phyloP scores from a whole-genome alignment of 2,888 invertebrate genomes.

The Pristionchus entomophagus region DNA sequence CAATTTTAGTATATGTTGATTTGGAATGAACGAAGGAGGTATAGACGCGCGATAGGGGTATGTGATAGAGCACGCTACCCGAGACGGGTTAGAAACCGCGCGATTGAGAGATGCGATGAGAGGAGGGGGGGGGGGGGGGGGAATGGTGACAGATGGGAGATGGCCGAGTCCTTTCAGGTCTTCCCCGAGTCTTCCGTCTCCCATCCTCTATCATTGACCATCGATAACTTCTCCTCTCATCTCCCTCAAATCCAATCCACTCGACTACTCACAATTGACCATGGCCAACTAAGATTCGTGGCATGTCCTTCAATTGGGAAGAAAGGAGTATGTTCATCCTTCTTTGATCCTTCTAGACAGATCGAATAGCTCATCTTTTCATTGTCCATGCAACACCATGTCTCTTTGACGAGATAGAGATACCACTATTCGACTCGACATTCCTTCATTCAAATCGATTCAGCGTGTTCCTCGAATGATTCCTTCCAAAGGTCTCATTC shows the following conservation, averaged over 20 bases:
- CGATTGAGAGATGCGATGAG: not conserved
- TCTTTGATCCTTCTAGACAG: not conserved
- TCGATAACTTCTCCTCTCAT: conserved; percentile 33
- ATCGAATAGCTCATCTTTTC: too few relatives aligned
- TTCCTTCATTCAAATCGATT: not conserved
- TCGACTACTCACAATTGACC: conserved; percentile 38
- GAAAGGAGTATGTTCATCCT: not conserved
- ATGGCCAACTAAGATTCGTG: conserved; percentile 41
- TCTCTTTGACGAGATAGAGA: too few relatives aligned
- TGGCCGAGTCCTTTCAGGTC: not conserved
- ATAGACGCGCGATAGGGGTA: not conserved
- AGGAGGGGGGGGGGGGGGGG: too few relatives aligned
- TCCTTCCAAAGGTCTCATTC: not conserved
- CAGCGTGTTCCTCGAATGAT: conserved; percentile 42
- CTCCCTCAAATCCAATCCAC: not conserved
- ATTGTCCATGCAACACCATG: too few relatives aligned
- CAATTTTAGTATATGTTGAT: conserved; percentile 36
- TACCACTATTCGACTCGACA: too few relatives aligned
- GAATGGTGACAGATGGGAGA: not conserved
- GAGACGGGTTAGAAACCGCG: not conserved
- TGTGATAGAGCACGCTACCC: not conserved
- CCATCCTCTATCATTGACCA: conserved; percentile 12
- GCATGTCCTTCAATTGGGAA: not conserved
- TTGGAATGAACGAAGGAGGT: not conserved
- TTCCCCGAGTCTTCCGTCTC: not conserved